Conservation (phyloP, 2,888 invertebrate genomes). For the Tinea semifulvella region DNA sequence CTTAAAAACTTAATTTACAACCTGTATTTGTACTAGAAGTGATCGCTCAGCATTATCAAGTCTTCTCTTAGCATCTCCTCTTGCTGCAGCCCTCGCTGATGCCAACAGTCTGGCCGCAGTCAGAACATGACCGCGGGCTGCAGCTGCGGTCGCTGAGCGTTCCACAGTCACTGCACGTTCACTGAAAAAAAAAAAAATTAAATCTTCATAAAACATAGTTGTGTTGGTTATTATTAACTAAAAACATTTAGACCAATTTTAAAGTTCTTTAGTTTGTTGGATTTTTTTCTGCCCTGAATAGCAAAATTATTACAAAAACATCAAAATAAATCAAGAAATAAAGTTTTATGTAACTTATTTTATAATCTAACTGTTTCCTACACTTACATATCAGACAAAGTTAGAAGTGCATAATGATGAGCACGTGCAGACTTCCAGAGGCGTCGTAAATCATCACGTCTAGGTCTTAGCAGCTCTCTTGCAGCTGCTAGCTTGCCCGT, state of each 20-base stretch:
- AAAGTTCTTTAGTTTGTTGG: too few species aligned
- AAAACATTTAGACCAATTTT: too few species aligned
- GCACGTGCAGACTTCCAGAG: conserved; percentile 97
- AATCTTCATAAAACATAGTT: too few species aligned
- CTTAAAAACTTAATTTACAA: too few species aligned
- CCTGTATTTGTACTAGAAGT: background rate
- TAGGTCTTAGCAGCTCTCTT: conserved; percentile 76
- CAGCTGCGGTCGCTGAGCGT: conserved; percentile 36
- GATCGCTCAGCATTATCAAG: conserved; percentile 3
- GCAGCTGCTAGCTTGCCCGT: background rate
- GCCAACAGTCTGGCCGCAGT: conserved; percentile 80
- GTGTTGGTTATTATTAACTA: too few species aligned
- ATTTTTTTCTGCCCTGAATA: too few species aligned
- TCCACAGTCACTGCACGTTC: conserved; percentile 52
- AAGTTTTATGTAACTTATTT: too few species aligned
- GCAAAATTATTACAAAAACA: too few species aligned
- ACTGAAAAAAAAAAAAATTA: too few species aligned
- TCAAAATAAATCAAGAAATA: too few species aligned
- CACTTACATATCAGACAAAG: conserved; percentile 77
- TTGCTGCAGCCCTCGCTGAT: background rate
- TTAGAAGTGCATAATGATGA: conserved; percentile 88
- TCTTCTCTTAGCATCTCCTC: background rate
- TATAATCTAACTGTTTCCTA: too few species aligned
- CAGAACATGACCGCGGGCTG: conserved; percentile 76
- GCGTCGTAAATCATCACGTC: conserved; percentile 91